Evolutionary conservation across 2,888 invertebrate genomes (phyloP).

Genomic region (Leptinotarsa peninsularis): DNA sequence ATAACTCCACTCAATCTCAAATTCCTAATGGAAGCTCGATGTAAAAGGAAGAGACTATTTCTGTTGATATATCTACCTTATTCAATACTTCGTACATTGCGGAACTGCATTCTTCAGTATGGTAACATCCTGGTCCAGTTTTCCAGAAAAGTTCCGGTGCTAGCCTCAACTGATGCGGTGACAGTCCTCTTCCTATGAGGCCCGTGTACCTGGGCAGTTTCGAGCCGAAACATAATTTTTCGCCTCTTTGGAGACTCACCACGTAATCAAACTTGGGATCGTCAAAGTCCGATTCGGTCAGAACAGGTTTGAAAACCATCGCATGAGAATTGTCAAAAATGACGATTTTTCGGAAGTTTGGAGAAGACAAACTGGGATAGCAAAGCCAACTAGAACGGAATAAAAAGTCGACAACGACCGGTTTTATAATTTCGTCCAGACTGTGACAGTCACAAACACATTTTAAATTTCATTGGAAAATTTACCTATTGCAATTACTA

Average conservation of each 20-base stretch:
- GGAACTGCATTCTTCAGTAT: constrained; percentile 51
- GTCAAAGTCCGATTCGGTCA: constrained; percentile 30
- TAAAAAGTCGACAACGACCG: too few relatives aligned
- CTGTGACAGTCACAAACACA: too few relatives aligned
- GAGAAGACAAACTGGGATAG: too few relatives aligned
- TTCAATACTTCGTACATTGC: constrained; percentile 51
- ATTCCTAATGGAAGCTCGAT: too few relatives aligned
- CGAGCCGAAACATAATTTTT: constrained; percentile 60
- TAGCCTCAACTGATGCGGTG: constrained; percentile 55
- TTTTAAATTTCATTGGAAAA: too few relatives aligned
- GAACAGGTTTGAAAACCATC: neutral
- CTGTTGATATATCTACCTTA: constrained; percentile 48
- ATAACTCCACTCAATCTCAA: too few relatives aligned
- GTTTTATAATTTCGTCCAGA: too few relatives aligned
- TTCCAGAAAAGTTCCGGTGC: constrained; percentile 47
- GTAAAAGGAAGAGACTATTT: too few relatives aligned
- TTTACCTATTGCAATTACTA: too few relatives aligned
- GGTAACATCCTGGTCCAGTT: constrained; percentile 54
- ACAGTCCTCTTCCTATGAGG: constrained; percentile 55
- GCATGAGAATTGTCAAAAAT: neutral
- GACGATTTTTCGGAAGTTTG: neutral
- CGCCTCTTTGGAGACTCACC: constrained; percentile 54
- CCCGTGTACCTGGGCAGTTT: constrained; percentile 52
- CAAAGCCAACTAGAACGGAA: too few relatives aligned
- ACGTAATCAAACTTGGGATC: constrained; percentile 58